Evolutionary conservation across 23 tunicate genomes (phyloP), one percentile per base, ranked within the genome.

Genomic region (Ciona savignyi): DNA sequence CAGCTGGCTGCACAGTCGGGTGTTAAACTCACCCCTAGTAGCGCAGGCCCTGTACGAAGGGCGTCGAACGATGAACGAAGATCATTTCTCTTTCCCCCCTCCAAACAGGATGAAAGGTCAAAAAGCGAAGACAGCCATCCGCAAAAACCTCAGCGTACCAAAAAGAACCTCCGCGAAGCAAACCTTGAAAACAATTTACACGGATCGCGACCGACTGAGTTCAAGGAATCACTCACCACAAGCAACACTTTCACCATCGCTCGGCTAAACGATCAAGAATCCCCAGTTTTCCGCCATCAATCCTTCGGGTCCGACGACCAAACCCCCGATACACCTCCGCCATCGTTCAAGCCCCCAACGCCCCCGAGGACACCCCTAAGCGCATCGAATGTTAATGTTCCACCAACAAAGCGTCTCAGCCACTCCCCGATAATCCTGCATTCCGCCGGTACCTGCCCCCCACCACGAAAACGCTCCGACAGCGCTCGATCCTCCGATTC

Each of bases 281-380:
- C 73, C 35, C 79, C 80, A 25, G 66, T 80, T 23, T 48, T 74
- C 0, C 74, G 81, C 20, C 76, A 73, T 0, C 42, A 67, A 51
- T 79, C 93, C 0, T 31, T 74, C n/a, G 83, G 77, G 9, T 86
- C 93, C 22, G 93, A 74, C 42, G 93, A 79, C 63, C 76, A 79
- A 48, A 86, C 93, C n/a, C 93, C 93, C 1, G 93, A 86, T 21
- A 72, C 93, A 15, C 93, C 93, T 2, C 93, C 93, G 25, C 93
- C 93, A 1, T 32, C 78, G 6, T 86, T 86, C 66, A 79, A 79
- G 33, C 93, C 93, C 56, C 93, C 93, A 1, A 74, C 93, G 1
- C 93, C 93, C 3, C 75, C 81, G n/a, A 66, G 74, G 22, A 62
- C 80, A 35, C 60, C 76, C 15, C 11, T 24, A 25, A 0, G 73